Base-by-base conservation (phyloP, 2,888 invertebrate species). In the Malachius bipustulatus region DNA sequence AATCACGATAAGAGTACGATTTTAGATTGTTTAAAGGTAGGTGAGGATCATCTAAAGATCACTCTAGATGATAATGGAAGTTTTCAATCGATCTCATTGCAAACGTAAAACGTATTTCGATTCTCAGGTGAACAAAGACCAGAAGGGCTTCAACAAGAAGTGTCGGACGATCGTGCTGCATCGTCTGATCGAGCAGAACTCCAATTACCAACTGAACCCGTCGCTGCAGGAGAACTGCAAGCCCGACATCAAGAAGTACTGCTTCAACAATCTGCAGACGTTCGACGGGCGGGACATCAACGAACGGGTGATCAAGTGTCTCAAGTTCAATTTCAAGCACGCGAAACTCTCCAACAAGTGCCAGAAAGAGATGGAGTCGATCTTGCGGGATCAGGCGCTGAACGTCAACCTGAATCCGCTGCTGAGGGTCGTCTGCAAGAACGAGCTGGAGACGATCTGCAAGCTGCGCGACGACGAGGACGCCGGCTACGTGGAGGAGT, bases 331-430 rank as follows among this genome's bases (percentile, higher is more conserved):
- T 56, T 85, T 87, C 53, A 73, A 82, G 32, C 73, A 78, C 52
- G 73, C 77, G 1, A 78, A 77, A 57, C 62, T 94, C 30, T 75
- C 79, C 9, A 61, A 65, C n/a, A 65, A 71, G 12, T 94, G 94
- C 60, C 81, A 85, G 51, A 74, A 77, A 50, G 83, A 91, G 64
- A 74, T 94, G 62, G 75, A 81, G 1, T 74, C 72, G 46, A 75
- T 91, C 31, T 67, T 94, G 35, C 77, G 83, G 52, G 88, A 87
- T 49, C 84, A 89, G 50, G 93, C 93, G 9, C 63, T 91, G 16
- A 90, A 97, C 62, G 84, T 90, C 55, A 78, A 87, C 49, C 68
- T 94, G 38, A 90, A 96, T 67, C 91, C 93, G 2, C 64, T 88
- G 28, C 68, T 97, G 16, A 76, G 82, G 39, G 76, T 78, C 35